Evolutionary conservation across 2,888 invertebrate genomes (phyloP), one percentile per base, ranked within the genome.

Genomic region (Euzophera pinguis): DNA sequence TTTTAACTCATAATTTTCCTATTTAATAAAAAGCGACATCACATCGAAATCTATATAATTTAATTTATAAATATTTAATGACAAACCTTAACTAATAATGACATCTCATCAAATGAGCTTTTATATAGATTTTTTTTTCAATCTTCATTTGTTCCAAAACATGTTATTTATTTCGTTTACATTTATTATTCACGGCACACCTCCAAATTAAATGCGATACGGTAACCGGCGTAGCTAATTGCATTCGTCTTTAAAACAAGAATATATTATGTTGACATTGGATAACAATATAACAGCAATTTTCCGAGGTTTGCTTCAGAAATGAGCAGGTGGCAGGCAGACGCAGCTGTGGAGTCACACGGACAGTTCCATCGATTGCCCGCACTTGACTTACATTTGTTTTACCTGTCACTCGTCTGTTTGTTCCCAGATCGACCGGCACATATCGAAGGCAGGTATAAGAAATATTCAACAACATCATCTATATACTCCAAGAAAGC

Each of bases 401-500:
- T 62, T 53, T 58, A 63, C 64, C 58, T 75, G 63, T 67, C 71
- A 50, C 61, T 64, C 58, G 61, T 61, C 57, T 65, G 58, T 67
- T 64, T 66, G 60, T 61, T 73, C 67, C 67, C 81, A 90, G 90
- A 90, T 69, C 88, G 89, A 54, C 88, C 86, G 61, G 73, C 79
- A 53, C 89, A 89, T 73, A 89, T 89, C 69, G 90, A 90, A 71
- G 90, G 90, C 67, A 84, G 87, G 64, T 90, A 84, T 68, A 90
- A 90, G 65, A 90, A 90, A 78, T 89, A 90, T 69, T 90, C 90
- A 60, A 90, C 90, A 14, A 87, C 90, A 58, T 90, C 90, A 39
- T 90, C 90, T 22, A 75, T 90, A 49, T 86, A 90, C 69, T 91
- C 91, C 52, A 91, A 90, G 69, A 90, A 87, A 67, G 86, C 88